These are phyloP conservation scores for Garrulus glandarius DNA, from an alignment of 2,797 vertebrate genomes.

Conservation along the genomic window DNA sequence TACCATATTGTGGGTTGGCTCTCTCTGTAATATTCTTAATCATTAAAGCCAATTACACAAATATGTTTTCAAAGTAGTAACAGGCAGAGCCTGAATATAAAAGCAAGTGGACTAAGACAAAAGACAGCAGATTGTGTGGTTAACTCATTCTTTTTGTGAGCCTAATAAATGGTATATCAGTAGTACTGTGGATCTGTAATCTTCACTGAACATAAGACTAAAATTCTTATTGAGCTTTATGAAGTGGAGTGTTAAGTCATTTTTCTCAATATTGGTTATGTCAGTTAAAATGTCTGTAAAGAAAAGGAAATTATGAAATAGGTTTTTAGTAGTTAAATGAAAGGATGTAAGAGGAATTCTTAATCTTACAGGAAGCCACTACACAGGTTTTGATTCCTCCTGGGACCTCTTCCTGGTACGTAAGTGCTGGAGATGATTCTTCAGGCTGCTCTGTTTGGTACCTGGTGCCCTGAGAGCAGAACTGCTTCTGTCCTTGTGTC, in stretches of 20 bases:
- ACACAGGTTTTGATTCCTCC: background rate
- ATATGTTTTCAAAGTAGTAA: background rate
- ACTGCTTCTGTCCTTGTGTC: background rate
- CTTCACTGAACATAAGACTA: background rate
- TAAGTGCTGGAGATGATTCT: background rate
- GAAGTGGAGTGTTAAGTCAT: background rate
- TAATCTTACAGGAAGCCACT: background rate
- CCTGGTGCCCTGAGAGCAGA: background rate
- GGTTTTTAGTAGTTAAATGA: background rate
- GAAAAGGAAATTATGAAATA: background rate
- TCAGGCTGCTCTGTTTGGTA: background rate
- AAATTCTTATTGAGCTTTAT: background rate
- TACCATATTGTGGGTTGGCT: background rate
- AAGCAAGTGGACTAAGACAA: background rate
- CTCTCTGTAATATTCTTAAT: background rate
- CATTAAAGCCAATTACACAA: background rate
- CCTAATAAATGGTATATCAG: background rate
- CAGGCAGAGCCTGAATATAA: background rate
- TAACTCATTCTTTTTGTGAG: background rate
- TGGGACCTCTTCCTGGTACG: fast-evolving
- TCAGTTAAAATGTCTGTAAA: background rate
- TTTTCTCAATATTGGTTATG: background rate
- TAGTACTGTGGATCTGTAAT: background rate
- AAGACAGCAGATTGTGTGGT: background rate
- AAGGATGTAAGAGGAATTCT: background rate